A percentile compares a stretch with the other conserved stretches of the same genome.
Conservation (phyloP, 2,888 invertebrate species). For the Notodonta dromedarius region DNA sequence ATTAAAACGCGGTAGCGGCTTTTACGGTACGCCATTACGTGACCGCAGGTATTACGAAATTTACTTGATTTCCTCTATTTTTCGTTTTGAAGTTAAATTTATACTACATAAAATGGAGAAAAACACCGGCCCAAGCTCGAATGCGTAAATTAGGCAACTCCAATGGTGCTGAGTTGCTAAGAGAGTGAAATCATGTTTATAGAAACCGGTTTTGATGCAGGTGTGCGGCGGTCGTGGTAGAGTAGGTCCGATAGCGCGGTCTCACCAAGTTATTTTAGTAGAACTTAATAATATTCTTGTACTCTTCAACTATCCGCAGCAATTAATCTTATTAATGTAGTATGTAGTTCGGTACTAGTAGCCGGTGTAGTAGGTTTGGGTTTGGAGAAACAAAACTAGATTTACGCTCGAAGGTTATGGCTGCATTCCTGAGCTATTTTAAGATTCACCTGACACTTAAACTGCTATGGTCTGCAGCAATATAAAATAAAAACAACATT, state of each 20-base stretch:
- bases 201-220: conserved; percentile 77
- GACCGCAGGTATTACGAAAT: conserved; percentile 8
- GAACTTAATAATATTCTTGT: conserved; percentile 29
- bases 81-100: neutral
- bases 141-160: conserved; percentile 55
- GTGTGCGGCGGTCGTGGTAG: conserved; percentile 56
- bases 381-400: neutral
- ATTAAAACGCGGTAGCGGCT: conserved; percentile 8
- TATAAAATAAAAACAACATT: too few relatives aligned
- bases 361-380: neutral
- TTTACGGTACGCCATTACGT: conserved; percentile 2
- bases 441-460: neutral
- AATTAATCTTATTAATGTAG: conserved; percentile 27
- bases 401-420: neutral
- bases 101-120: conserved; percentile 13
- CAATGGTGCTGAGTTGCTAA: conserved; percentile 53
- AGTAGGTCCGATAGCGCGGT: conserved; percentile 30
- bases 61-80: conserved; percentile 11
- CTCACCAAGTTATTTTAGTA: conserved; percentile 33
- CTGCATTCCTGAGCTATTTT: neutral
- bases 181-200: conserved; percentile 80
- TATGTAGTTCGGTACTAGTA: conserved; percentile 12
- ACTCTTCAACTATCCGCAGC: conserved; percentile 22
- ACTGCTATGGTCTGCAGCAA: neutral
- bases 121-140: conserved; percentile 34